phyloP scores from a whole-genome alignment of 2,113 vertebrate species.

The Ophiodon elongatus region DNA sequence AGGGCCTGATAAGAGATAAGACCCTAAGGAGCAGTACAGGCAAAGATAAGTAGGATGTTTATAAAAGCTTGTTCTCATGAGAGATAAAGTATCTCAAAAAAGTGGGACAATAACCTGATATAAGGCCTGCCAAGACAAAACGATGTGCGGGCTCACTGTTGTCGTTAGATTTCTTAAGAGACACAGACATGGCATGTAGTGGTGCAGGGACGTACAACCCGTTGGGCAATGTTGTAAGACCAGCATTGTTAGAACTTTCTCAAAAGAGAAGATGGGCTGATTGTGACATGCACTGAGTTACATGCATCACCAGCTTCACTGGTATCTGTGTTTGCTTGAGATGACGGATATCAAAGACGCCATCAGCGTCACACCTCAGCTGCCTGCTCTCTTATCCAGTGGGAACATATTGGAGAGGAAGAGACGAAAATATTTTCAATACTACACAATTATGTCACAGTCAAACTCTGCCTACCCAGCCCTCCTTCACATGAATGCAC shows the following conservation, averaged over 20 bases:
- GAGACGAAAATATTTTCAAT: slow-evolving; percentile 31
- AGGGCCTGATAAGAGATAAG: slow-evolving; percentile 68
- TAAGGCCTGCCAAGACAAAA: slow-evolving; percentile 62
- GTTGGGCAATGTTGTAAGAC: slow-evolving; percentile 33
- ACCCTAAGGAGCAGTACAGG: slow-evolving; percentile 50
- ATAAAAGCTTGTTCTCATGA: slow-evolving; percentile 62
- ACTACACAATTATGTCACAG: slow-evolving; percentile 34
- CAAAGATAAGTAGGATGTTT: slow-evolving; percentile 76
- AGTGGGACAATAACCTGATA: slow-evolving; percentile 64
- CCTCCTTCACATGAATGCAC: neutral
- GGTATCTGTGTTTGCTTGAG: slow-evolving; percentile 24
- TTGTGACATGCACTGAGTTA: slow-evolving; percentile 36
- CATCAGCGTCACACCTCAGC: slow-evolving; percentile 49
- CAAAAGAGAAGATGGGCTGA: slow-evolving; percentile 47
- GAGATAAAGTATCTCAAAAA: slow-evolving; percentile 66
- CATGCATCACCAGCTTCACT: slow-evolving; percentile 19
- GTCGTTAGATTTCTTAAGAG: slow-evolving; percentile 27
- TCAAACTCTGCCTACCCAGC: slow-evolving; percentile 11
- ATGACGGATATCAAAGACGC: slow-evolving; percentile 56
- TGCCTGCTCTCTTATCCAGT: slow-evolving; percentile 36
- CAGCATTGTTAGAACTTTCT: slow-evolving; percentile 41
- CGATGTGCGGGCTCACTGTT: slow-evolving; percentile 38
- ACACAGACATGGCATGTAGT: slow-evolving; percentile 41
- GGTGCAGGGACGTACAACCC: slow-evolving; percentile 4
- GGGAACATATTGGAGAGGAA: slow-evolving; percentile 14